Base-by-base conservation (phyloP, 2,797 vertebrate species). In the Sebastes melanostomus region DNA sequence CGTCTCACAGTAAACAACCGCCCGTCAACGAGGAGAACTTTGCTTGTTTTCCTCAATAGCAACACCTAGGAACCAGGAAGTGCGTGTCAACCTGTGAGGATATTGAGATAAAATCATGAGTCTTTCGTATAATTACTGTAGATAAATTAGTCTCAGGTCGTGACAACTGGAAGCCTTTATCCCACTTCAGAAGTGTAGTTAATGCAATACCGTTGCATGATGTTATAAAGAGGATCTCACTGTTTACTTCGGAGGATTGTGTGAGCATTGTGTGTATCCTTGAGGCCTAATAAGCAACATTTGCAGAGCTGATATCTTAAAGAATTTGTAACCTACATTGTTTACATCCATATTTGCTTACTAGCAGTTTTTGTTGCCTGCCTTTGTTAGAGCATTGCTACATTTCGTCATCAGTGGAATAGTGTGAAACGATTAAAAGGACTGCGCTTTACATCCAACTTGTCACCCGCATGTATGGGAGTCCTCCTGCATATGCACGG, bases 31-130 rank as follows among this genome's bases (percentile, higher is more conserved):
- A 88, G 82, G 87, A 89, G 88, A 87, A 92, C 81, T 82, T 86
- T 90, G 92, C 88, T 90, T 90, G 78, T 89, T 91, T 90, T 86
- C 70, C 62, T 85, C 30, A 22, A 85, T 5, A 74, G 61, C 80
- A 68, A 71, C 66, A 81, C 46, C 32, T 54, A 58, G 56, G 75
- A 84, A 78, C 50, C 2, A 85, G 74, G 66, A 88, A 73, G 59
- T 66, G 72, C 5, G 1, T 34, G 30, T 3, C 50, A 62, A 81
- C 5, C 18, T 4, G 3, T 10, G 46, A 38, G n/a, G 30, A 66
- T 54, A 62, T 27, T 55, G 24, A 10, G 9, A 42, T 62, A 27
- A 69, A 59, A 66, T 61, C n/a, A 20, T 60, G 6, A 78, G 68
- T 66, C 12, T 14, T 52, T 62, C 1, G 1, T 66, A 22, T 74